A percentile compares a stretch with the other conserved stretches of the same genome.
These are phyloP conservation scores for Candidula unifasciata DNA, from an alignment of 2,888 invertebrate species.

Conservation along the genomic window DNA sequence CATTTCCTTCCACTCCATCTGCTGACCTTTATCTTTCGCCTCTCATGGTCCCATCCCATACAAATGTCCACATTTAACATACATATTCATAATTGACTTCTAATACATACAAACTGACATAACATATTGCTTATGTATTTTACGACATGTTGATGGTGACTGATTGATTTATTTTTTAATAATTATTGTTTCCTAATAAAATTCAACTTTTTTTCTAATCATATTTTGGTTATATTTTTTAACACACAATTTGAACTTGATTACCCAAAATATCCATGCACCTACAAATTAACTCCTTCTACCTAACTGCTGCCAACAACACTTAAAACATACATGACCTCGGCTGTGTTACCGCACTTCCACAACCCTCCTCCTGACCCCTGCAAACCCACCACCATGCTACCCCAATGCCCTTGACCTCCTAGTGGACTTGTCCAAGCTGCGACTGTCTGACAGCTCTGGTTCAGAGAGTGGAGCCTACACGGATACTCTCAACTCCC, in stretches of 20 bases:
- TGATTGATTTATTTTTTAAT: too few species aligned
- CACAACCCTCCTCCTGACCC: neutral
- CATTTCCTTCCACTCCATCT: conserved; percentile 2
- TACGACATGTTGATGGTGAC: neutral
- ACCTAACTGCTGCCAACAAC: neutral
- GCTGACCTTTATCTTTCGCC: neutral
- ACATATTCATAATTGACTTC: neutral
- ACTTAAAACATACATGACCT: neutral
- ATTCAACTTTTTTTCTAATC: neutral
- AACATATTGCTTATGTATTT: neutral
- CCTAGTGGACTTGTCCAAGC: conserved; percentile 76
- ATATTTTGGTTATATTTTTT: neutral
- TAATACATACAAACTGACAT: neutral
- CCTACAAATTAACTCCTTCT: neutral
- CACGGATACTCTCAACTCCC: conserved; percentile 68
- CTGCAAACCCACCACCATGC: neutral
- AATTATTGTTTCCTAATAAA: neutral
- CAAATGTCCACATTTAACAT: neutral
- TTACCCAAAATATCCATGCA: neutral
- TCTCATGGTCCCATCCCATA: too few species aligned
- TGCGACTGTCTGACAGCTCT: conserved; percentile 69
- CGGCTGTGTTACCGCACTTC: neutral
- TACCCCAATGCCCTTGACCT: neutral
- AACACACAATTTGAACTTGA: neutral
- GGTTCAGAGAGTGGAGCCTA: conserved; percentile 62